Percentiles rank a stretch among this genome's conserved stretches.
phyloP scores from a whole-genome alignment of 64 coral and sea anemone genomes.

The Acropora tenuis region DNA sequence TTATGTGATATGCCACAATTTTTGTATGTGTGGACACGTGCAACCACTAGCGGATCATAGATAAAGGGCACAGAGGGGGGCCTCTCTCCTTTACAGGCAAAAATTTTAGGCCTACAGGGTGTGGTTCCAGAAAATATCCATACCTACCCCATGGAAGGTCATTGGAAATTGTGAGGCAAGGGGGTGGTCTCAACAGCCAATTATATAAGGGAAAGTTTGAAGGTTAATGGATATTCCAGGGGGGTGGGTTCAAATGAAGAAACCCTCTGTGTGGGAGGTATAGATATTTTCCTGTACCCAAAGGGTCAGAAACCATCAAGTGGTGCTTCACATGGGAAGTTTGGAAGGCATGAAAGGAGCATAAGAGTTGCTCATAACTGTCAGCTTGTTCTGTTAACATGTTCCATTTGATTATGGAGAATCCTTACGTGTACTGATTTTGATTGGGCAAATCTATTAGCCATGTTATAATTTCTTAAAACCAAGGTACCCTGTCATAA shows the following conservation, averaged over 20 bases:
- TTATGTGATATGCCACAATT: constrained; percentile 10
- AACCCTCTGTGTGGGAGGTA: no score
- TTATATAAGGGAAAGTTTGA: no score
- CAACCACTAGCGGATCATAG: neutral
- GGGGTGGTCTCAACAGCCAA: no score
- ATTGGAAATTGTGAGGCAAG: no score
- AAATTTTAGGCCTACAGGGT: constrained; percentile 4
- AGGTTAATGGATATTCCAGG: no score
- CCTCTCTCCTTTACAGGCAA: neutral
- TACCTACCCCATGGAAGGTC: no score
- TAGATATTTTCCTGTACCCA: neutral
- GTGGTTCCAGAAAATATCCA: no score
- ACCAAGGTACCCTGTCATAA: constrained; percentile 7
- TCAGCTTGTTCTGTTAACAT: constrained; percentile 9
- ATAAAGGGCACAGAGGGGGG: neutral
- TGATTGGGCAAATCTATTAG: constrained; percentile 10
- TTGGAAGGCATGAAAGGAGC: constrained; percentile 3
- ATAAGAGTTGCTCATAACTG: neutral
- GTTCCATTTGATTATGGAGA: constrained; percentile 2
- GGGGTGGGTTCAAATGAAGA: no score
- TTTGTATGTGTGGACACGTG: constrained; percentile 5
- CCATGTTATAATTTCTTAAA: constrained; percentile 15
- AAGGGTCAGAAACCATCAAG: constrained; percentile 5
- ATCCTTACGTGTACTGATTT: neutral
- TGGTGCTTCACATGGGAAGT: constrained; percentile 6